A percentile compares a stretch with the other conserved stretches of the same genome.
Conservation (phyloP, 2,113 vertebrate species). For the Silurus asotus region DNA sequence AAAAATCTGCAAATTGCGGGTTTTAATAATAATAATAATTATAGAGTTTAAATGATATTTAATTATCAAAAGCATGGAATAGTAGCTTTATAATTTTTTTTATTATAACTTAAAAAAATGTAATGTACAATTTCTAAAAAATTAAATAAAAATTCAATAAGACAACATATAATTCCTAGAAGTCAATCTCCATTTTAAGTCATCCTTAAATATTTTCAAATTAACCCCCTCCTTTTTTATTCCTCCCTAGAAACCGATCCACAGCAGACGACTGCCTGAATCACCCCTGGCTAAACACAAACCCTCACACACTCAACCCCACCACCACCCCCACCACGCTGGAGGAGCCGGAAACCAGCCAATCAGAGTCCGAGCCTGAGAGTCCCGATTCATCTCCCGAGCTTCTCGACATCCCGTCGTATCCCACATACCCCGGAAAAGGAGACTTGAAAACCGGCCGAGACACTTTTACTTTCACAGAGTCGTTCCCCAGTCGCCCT, state of each 20-base stretch:
- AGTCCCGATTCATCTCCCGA: conserved; percentile 70
- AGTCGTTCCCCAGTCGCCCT: conserved; percentile 65
- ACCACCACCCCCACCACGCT: conserved; percentile 50
- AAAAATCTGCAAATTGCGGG: neutral
- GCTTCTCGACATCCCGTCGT: conserved; percentile 67
- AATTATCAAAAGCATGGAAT: too few species aligned
- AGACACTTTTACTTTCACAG: conserved; percentile 70
- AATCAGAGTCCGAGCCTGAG: conserved; percentile 74
- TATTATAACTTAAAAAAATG: too few species aligned
- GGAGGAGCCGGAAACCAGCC: conserved; percentile 71
- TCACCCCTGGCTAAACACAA: conserved; percentile 75
- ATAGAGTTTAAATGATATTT: too few species aligned
- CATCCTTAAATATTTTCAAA: neutral
- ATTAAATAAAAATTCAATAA: too few species aligned
- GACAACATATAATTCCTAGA: too few species aligned
- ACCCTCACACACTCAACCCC: conserved; percentile 49
- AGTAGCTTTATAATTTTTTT: too few species aligned
- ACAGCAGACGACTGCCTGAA: conserved; percentile 75
- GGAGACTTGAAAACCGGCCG: conserved; percentile 71
- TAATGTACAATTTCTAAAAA: too few species aligned
- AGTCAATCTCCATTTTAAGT: too few species aligned
- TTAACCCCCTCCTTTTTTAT: conserved; percentile 46
- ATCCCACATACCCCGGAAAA: conserved; percentile 65
- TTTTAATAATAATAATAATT: too few species aligned
- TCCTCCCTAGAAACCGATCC: conserved; percentile 73